Evolutionary conservation across 2,797 vertebrate species (phyloP), one percentile per base, ranked within the genome.

Genomic region (Catamblyrhynchus diadema): DNA sequence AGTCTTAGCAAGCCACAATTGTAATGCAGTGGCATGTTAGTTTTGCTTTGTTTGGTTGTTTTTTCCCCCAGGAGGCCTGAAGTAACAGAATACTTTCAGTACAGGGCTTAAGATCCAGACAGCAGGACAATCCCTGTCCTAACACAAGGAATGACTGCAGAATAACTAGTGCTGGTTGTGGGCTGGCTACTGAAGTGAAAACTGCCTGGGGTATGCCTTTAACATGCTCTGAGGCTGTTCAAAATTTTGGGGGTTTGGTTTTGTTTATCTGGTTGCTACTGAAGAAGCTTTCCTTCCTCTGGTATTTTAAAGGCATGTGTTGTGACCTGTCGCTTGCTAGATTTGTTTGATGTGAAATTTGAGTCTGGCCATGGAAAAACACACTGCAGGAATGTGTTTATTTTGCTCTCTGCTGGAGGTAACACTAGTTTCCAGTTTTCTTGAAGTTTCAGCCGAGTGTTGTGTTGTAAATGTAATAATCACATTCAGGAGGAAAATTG

Each of bases 341-440:
- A 64, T 88, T 73, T 88, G 77, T 81, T 94, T 86, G 60, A 90
- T 73, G 56, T 88, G 91, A 91, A 94, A 91, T 90, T 59, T 66
- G 77, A 91, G 45, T 56, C 73, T 81, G 82, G 39, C 48, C 64
- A 7, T 47, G 42, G 62, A 86, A 93, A 93, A 94, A 14, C 82
- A 81, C 56, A 3, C 87, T 70, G 77, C 70, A 81, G 73, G 82
- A 77, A 73, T 10, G 54, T 56, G 45, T 93, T 91, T 96, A 39
- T 91, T 91, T 94, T 95, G 37, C 62, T 93, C 62, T 70, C 93
- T 90, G 89, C 62, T 94, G 89, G 93, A 91, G 50, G 56, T 61
- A 70, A 35, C n/a, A n/a, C 51, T 91, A 9, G 19, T 64, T 79
- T 57, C 41, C 67, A 72, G 79, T 93, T 90, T 69, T 75, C 69